A percentile compares a stretch with the other conserved stretches of the same genome.
phyloP scores from a whole-genome alignment of 2,797 vertebrate species.

The Eutrigla gurnardus region DNA sequence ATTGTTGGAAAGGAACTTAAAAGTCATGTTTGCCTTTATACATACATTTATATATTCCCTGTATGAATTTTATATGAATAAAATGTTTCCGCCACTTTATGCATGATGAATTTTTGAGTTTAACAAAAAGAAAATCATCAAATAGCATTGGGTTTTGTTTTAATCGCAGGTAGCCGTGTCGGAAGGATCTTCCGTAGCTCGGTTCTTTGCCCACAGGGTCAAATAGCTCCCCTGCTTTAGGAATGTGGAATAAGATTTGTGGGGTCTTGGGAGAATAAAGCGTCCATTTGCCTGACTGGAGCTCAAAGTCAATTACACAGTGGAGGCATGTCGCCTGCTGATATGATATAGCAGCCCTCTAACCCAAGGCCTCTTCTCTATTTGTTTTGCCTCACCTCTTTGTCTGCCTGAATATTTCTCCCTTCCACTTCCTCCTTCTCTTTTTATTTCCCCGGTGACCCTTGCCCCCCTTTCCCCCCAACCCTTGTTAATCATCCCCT shows the following conservation, averaged over 20 bases:
- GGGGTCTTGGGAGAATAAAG: slow-evolving; percentile 55
- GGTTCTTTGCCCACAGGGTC: slow-evolving; percentile 48
- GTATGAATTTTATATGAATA: background rate
- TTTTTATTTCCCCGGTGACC: slow-evolving; percentile 72
- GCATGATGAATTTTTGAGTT: background rate
- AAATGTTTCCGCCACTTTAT: background rate
- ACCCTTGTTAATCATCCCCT: slow-evolving; percentile 56
- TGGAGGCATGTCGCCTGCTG: slow-evolving; percentile 71
- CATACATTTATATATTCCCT: background rate
- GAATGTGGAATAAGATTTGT: slow-evolving; percentile 40
- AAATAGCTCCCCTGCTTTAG: slow-evolving; percentile 45
- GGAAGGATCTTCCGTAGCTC: slow-evolving; percentile 13
- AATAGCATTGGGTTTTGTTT: slow-evolving; percentile 7
- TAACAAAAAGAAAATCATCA: background rate
- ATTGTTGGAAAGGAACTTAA: no score
- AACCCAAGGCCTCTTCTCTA: slow-evolving; percentile 66
- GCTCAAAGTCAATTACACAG: slow-evolving; percentile 73
- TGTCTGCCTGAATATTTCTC: slow-evolving; percentile 58
- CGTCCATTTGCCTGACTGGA: slow-evolving; percentile 68
- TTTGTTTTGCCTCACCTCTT: slow-evolving; percentile 68
- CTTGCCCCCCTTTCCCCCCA: slow-evolving; percentile 29
- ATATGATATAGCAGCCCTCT: slow-evolving; percentile 71
- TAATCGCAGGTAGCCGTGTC: slow-evolving; percentile 32
- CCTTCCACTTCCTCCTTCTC: slow-evolving; percentile 38
- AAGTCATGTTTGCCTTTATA: background rate